Conservation (phyloP, 2,113 vertebrate genomes). For the Sardina pilchardus region DNA sequence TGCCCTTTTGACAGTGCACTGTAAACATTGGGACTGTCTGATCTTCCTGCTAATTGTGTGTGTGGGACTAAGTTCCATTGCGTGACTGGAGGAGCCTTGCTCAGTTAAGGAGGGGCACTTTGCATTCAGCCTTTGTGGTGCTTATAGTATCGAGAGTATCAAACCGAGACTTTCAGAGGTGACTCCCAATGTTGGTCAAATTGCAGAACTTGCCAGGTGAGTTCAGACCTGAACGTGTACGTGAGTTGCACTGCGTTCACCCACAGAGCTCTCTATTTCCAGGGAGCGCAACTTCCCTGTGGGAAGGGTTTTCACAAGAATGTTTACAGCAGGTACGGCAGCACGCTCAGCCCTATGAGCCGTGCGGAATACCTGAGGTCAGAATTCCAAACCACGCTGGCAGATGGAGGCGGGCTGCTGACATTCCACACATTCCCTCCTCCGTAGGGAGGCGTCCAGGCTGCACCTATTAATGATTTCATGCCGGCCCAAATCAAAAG, state of each 20-base stretch:
- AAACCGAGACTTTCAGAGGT: not conserved
- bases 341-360: not conserved
- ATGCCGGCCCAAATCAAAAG: not conserved
- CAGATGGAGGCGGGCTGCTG: not conserved
- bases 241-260: not conserved
- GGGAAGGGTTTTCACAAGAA: not conserved
- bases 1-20: not conserved
- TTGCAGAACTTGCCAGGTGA: not conserved
- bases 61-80: not conserved
- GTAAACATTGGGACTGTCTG: not conserved
- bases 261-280: not conserved
- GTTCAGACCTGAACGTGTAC: not conserved
- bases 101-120: not conserved
- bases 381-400: constrained; percentile 33
- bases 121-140: not conserved
- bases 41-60: not conserved
- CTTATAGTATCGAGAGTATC: not conserved
- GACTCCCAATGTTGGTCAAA: not conserved
- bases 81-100: not conserved
- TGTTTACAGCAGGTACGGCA: not conserved
- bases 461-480: constrained; percentile 12
- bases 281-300: not conserved
- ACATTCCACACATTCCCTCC: constrained; percentile 39
- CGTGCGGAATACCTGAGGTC: constrained; percentile 18
- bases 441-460: constrained; percentile 29